A percentile compares a stretch with the other conserved stretches of the same genome.
These are phyloP conservation scores for Drosophila meridiana DNA, from an alignment of 2,888 invertebrate species.

Conservation along the genomic window DNA sequence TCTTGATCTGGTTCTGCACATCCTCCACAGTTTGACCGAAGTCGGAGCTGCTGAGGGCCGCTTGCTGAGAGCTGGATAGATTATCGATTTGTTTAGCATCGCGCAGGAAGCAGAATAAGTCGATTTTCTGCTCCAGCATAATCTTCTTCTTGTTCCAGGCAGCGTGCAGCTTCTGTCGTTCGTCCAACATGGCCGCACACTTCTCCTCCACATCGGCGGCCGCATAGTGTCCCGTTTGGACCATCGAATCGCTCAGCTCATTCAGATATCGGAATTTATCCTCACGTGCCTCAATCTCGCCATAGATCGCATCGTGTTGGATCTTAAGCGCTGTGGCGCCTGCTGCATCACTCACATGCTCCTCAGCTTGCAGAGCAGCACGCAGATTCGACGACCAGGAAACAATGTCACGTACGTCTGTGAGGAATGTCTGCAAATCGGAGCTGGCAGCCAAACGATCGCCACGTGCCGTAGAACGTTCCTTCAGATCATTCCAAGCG, in stretches of 20 bases:
- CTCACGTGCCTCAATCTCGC: constrained; percentile 95
- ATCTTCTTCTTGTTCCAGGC: constrained; percentile 96
- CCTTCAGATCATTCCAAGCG: constrained; percentile 94
- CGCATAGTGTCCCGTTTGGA: constrained; percentile 93
- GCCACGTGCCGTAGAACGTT: constrained; percentile 91
- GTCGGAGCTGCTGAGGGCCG: constrained; percentile 89
- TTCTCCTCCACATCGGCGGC: constrained; percentile 92
- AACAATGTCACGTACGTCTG: constrained; percentile 94
- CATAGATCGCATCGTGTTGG: constrained; percentile 92
- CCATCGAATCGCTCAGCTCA: constrained; percentile 92
- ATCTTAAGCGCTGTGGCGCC: constrained; percentile 92
- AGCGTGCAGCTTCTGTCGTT: constrained; percentile 91
- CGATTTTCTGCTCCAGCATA: constrained; percentile 94
- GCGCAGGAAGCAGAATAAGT: constrained; percentile 96
- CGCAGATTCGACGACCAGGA: constrained; percentile 94
- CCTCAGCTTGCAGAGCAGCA: constrained; percentile 91
- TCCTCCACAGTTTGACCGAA: constrained; percentile 93
- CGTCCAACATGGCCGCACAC: constrained; percentile 91
- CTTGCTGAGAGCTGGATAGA: constrained; percentile 94
- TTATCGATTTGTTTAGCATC: constrained; percentile 97
- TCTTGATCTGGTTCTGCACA: constrained; percentile 94
- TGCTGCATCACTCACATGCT: constrained; percentile 92
- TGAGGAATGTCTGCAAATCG: constrained; percentile 94
- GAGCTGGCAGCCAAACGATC: constrained; percentile 94
- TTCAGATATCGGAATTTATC: constrained; percentile 91